Evolutionary conservation across 2,113 vertebrate genomes (phyloP), one percentile per base, ranked within the genome.

Genomic region (Anser brachyrhynchus): DNA sequence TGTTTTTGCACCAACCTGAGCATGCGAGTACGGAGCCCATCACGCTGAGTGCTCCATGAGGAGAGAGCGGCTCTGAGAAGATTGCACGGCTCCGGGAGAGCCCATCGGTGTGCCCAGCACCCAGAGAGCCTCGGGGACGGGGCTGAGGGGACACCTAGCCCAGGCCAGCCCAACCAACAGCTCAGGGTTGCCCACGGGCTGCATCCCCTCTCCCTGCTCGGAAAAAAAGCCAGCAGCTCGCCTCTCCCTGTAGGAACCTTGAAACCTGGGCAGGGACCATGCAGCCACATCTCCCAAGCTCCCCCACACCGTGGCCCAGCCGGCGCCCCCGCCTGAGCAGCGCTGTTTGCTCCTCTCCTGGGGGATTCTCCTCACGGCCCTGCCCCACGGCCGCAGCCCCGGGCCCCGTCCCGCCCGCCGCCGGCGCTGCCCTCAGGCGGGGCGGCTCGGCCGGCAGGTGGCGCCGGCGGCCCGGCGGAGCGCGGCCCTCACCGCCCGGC

Each of bases 21-120:
- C 1, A 6, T 2, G 1, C 7, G 35, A 2, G 0, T 25, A 13
- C 0, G 6, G 29, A 66, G 35, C 12, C 0, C 0, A 23, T 62
- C 25, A 12, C 23, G 7, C 15, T 11, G 4, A 2, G 11, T 4
- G 54, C 18, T 49, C 69, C 37, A 2, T 1, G 4, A 55, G 41
- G 13, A 3, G 1, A 59, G 3, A 57, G 16, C 3, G 1, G 2
- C 44, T 26, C 26, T 3, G 17, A 11, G 26, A 4, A 23, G 44
- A 19, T 1, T 17, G 19, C 54, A 51, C 43, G 55, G 80, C 52
- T 41, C 43, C 6, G 21, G 3, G 2, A 25, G 35, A 23, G 9
- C 18, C 12, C 37, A 25, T 26, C 3, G 21, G 3, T 4, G 2
- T 4, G 10, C 37, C 37, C 28, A 29, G 54, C 61, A 18, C 58